A percentile compares a stretch with the other conserved stretches of the same genome.
Evolutionary conservation across 37 sponge, comb jelly and placozoan genomes (phyloP).

Genomic region (Chondrosia reniformis): DNA sequence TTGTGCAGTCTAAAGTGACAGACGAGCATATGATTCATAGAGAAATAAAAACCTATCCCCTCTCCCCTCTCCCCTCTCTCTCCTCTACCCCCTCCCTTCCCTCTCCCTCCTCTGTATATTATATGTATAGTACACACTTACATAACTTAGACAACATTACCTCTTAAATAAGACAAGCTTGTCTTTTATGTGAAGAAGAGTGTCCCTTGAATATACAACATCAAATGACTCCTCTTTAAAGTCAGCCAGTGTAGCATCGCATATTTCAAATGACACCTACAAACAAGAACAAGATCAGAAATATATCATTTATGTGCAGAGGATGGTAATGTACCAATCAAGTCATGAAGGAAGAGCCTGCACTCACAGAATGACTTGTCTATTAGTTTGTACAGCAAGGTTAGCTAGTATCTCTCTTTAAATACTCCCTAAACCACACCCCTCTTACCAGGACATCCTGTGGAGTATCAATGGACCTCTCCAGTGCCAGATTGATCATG

Average conservation of each 20-base stretch:
- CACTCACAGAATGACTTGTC: too few species aligned
- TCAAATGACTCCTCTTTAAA: constrained; percentile 45
- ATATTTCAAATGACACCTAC: constrained; percentile 48
- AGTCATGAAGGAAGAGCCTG: too few species aligned
- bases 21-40: too few species aligned
- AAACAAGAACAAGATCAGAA: not conserved
- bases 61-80: not conserved
- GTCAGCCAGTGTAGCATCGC: constrained; percentile 16
- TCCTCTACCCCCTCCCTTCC: not conserved
- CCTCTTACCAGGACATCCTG: not conserved
- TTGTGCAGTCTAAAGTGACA: constrained; percentile 2
- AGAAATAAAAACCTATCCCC: too few species aligned
- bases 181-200: constrained; percentile 31
- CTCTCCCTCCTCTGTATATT: not conserved
- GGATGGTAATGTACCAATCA: not conserved
- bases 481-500: constrained; percentile 34
- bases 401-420: too few species aligned
- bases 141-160: not conserved
- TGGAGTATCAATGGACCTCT: not conserved
- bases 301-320: not conserved
- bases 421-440: too few species aligned
- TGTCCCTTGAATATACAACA: constrained; percentile 45
- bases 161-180: constrained; percentile 26
- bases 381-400: too few species aligned
- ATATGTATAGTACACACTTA: not conserved